Base-by-base conservation (phyloP, 2,888 invertebrate genomes). In the Coenonympha arcania region DNA sequence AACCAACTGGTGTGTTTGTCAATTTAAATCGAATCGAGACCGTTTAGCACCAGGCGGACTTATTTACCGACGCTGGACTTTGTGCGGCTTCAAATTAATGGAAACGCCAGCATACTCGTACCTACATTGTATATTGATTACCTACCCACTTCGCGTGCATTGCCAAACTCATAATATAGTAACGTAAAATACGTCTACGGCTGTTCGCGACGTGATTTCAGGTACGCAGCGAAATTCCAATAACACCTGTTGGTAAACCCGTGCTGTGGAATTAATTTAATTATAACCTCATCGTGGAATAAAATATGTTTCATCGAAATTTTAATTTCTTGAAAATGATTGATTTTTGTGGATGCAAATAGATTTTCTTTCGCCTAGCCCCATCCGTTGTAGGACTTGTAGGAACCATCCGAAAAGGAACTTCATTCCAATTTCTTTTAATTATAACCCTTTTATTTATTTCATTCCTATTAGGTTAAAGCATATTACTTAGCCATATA, bases 141-240 rank as follows among this genome's bases (percentile, higher is more conserved):
- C 30, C 41, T 31, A 20, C 30, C 41, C 18, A 26, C 31, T 15
- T 20, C 20, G 31, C 4, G 13, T 31, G 18, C 28, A 11, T 6
- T 41, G 42, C 42, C 42, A 43, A 43, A 28, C 2, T 31, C 42
- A 39, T 24, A 15, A 39, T 37, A 20, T 20, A 36, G 37, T 37
- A 39, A 39, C 22, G 37, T 15, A 13, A 39, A 22, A 24, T 37
- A 37, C 22, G 20, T 8, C 11, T 13, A 13, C 20, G 37, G 36
- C 36, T 1, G 2, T 36, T 19, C 19, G 6, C 34, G 19, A 18
- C 16, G 41, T 19, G 15, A 28, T 28, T 28, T 19, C 41, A 41
- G 28, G 28, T 9, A 19, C 41, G 28, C 11, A 28, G 26, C 28
- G 18, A 41, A 41, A 28, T 28, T 28, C 28, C 19, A 19, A 28